phyloP scores from a whole-genome alignment of 2,888 invertebrate species.

The Rutpela maculata region DNA sequence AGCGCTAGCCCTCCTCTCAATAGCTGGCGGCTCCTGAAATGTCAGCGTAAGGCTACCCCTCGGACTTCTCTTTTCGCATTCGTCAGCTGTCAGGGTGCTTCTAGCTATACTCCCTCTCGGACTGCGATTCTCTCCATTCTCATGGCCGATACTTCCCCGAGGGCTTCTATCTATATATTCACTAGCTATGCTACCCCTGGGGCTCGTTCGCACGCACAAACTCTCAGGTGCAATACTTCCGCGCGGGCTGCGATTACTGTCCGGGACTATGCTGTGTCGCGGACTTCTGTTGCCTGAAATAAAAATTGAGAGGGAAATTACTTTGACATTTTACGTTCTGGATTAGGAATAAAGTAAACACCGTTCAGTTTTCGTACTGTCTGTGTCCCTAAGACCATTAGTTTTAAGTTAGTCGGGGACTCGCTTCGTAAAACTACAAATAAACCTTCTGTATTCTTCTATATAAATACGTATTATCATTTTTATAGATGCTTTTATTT shows the following conservation, averaged over 20 bases:
- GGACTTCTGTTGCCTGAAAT: slow-evolving; percentile 76
- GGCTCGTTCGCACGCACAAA: slow-evolving; percentile 77
- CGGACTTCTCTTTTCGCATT: slow-evolving; percentile 74
- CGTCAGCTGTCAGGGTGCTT: slow-evolving; percentile 74
- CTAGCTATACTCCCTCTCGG: slow-evolving; percentile 80
- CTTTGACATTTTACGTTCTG: background rate
- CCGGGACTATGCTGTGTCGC: slow-evolving; percentile 78
- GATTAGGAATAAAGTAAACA: background rate
- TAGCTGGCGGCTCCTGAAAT: slow-evolving; percentile 79
- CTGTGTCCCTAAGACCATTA: background rate
- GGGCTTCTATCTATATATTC: slow-evolving; percentile 73
- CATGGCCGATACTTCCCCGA: slow-evolving; percentile 79
- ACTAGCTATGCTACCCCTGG: slow-evolving; percentile 76
- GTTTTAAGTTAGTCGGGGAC: background rate
- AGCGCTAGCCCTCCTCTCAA: slow-evolving; percentile 78
- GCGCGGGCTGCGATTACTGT: slow-evolving; percentile 74
- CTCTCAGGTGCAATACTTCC: slow-evolving; percentile 76
- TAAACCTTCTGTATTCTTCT: too few species aligned
- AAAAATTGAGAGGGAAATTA: background rate
- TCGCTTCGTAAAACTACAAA: too few species aligned
- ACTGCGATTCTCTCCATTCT: slow-evolving; percentile 75
- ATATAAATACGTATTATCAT: too few species aligned
- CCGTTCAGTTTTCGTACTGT: background rate
- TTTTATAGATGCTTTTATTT: too few species aligned
- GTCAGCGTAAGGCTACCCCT: slow-evolving; percentile 79